These are phyloP conservation scores for Megalurothrips usitatus DNA, from an alignment of 2,888 invertebrate genomes.

Conservation along the genomic window DNA sequence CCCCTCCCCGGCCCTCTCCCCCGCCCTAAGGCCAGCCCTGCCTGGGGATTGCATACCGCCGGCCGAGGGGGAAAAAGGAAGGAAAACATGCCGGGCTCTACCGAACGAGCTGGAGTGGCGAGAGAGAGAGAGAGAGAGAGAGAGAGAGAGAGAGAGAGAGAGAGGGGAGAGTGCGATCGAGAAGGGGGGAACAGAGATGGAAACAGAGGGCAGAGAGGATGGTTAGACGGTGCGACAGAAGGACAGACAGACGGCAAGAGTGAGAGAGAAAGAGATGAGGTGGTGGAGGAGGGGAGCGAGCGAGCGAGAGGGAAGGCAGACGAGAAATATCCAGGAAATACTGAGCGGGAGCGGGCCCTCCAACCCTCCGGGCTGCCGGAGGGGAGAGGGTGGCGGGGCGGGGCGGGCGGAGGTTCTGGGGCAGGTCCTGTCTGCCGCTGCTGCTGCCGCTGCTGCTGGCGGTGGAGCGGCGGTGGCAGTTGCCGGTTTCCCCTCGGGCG, in stretches of 20 bases:
- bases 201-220: not conserved
- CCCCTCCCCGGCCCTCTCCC: constrained; percentile 27
- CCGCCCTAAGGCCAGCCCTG: constrained; percentile 27
- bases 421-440: not conserved
- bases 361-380: not conserved
- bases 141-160: not conserved
- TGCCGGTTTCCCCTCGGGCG: not conserved
- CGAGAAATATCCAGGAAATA: constrained; percentile 20
- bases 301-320: not conserved
- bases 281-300: not conserved
- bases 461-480: not conserved
- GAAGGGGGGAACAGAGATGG: not conserved
- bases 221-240: no score
- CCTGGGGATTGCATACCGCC: constrained; percentile 6
- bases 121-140: not conserved
- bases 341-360: not conserved
- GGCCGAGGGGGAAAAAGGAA: constrained; percentile 48
- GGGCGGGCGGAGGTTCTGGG: not conserved
- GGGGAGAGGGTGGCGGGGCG: not conserved
- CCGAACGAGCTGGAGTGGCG: not conserved
- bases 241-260: not conserved
- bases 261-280: not conserved
- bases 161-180: not conserved
- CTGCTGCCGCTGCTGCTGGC: not conserved
- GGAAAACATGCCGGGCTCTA: constrained; percentile 44